Evolutionary conservation across 2,113 vertebrate genomes (phyloP).

Genomic region (Urocolius indicus): DNA sequence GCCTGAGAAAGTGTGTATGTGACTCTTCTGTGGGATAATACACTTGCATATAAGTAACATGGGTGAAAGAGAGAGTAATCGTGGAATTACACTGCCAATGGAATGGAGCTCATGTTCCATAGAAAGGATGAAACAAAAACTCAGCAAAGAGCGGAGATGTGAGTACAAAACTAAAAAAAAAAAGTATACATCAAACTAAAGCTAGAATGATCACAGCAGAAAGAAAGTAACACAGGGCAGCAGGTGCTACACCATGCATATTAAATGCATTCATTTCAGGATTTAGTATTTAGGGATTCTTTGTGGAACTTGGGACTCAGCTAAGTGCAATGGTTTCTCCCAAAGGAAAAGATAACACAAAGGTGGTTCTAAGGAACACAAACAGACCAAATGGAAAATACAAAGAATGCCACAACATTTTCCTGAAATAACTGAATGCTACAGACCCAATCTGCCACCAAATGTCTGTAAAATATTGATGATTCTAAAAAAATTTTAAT

Average conservation of each 20-base stretch:
- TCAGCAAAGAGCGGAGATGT: not conserved
- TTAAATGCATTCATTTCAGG: not conserved
- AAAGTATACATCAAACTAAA: not conserved
- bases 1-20: not conserved
- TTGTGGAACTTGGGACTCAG: not conserved
- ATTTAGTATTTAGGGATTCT: not conserved
- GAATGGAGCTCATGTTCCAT: not conserved
- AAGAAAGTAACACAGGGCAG: not conserved
- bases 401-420: not conserved
- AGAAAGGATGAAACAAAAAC: not conserved
- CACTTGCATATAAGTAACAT: not conserved
- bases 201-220: not conserved
- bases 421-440: not conserved
- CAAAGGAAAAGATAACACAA: not conserved
- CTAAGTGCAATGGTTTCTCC: accelerated
- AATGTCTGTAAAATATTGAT: not conserved
- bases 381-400: not conserved
- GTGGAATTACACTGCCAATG: not conserved
- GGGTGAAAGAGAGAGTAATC: not conserved
- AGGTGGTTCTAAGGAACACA: not conserved
- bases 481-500: no score
- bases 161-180: not conserved
- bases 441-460: not conserved
- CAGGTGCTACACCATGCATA: not conserved
- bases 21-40: not conserved